phyloP scores from a whole-genome alignment of 2,797 vertebrate genomes.

The Atherinosoma microstoma region DNA sequence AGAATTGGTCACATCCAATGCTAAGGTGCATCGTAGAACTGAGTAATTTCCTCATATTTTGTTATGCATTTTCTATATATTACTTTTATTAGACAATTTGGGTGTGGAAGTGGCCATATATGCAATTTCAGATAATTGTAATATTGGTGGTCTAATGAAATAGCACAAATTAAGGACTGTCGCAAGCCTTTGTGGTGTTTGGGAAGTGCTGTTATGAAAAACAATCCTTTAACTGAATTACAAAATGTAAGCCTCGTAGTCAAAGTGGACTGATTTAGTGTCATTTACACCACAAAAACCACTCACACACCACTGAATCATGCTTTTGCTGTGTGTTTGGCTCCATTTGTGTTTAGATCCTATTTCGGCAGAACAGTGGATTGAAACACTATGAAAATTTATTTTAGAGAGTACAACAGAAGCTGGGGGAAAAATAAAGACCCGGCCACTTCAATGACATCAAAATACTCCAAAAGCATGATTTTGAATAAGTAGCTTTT shows the following conservation, averaged over 20 bases:
- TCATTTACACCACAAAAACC: conserved; percentile 30
- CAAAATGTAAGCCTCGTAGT: conserved; percentile 19
- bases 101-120: background rate
- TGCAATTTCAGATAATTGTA: conserved; percentile 15
- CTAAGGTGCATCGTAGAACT: background rate
- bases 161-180: conserved; percentile 4
- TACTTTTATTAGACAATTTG: background rate
- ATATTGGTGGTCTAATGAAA: background rate
- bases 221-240: conserved; percentile 33
- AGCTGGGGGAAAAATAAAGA: conserved; percentile 23
- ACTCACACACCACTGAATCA: conserved; percentile 13
- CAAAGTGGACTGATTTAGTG: conserved; percentile 16
- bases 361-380: conserved; percentile 25
- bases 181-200: conserved; percentile 17
- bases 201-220: conserved; percentile 28
- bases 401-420: conserved; percentile 30
- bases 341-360: conserved; percentile 25
- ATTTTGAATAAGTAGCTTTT: conserved; percentile 58
- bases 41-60: background rate
- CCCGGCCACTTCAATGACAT: conserved; percentile 49
- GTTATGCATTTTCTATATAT: background rate
- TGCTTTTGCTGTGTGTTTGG: conserved; percentile 31
- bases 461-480: conserved; percentile 58
- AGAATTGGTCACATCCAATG: background rate
- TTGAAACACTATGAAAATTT: conserved; percentile 37